These are phyloP conservation scores for Cichlasoma orientale DNA, from an alignment of 2,797 vertebrate genomes.

Conservation along the genomic window DNA sequence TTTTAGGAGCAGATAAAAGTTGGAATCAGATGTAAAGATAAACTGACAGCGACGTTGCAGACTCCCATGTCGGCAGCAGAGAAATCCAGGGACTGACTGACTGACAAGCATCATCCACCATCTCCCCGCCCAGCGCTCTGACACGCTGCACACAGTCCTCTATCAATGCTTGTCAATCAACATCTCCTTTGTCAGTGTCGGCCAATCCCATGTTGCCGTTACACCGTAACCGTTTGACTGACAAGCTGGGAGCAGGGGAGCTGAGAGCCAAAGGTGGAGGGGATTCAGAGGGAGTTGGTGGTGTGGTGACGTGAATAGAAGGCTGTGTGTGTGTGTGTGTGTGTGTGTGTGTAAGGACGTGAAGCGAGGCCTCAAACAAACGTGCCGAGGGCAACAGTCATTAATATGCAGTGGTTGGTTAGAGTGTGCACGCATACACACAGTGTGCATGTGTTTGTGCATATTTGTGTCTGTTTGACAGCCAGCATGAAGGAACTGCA, in stretches of 20 bases:
- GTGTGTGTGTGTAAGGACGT: slow-evolving; percentile 19
- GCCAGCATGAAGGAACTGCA: slow-evolving; percentile 54
- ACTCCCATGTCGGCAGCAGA: slow-evolving; percentile 12
- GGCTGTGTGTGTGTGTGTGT: slow-evolving; percentile 10
- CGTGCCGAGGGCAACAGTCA: slow-evolving; percentile 49
- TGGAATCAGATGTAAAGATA: slow-evolving; percentile 36
- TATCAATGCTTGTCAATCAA: slow-evolving; percentile 63
- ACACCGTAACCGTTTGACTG: slow-evolving; percentile 52
- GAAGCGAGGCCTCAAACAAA: slow-evolving; percentile 51
- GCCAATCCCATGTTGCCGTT: slow-evolving; percentile 60
- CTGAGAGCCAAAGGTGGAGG: slow-evolving; percentile 1
- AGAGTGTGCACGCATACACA: slow-evolving; percentile 9
- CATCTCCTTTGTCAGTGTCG: slow-evolving; percentile 38
- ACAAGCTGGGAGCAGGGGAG: slow-evolving; percentile 22
- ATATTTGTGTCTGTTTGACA: slow-evolving; percentile 45
- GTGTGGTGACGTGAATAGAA: not conserved
- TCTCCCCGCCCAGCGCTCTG: slow-evolving; percentile 6
- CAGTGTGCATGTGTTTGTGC: not conserved
- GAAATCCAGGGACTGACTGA: slow-evolving; percentile 46
- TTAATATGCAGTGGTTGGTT: slow-evolving; percentile 58
- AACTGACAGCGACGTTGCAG: slow-evolving; percentile 12
- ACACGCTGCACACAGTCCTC: slow-evolving; percentile 30
- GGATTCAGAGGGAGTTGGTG: slow-evolving; percentile 7
- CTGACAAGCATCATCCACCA: slow-evolving; percentile 25
- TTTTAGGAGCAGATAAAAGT: slow-evolving; percentile 39